Base-by-base conservation (phyloP, 2,888 invertebrate genomes). In the Oscheius myriophilus region DNA sequence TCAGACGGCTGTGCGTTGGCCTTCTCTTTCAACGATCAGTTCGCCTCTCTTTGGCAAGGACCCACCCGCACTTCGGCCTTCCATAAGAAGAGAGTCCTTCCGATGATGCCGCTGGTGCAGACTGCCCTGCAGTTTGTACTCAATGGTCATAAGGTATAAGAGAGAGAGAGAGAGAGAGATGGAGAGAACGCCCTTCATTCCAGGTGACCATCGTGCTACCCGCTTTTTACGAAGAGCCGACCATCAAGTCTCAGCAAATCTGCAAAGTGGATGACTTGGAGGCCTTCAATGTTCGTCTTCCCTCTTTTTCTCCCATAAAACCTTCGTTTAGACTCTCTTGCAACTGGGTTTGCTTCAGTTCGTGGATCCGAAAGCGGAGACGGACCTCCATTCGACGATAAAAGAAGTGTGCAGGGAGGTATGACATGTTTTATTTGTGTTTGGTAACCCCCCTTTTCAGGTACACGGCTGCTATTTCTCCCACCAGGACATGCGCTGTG, bases 241-340 rank as follows among this genome's bases (percentile, higher is more conserved):
- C 23, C 33, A 33, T 23, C 23, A 52, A 39, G 21, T 18, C 18
- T 2, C 41, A 18, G n/a, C 39, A 18, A n/a, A 26, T 23, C 21
- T 12, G 23, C 41, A 63, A 63, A 42, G 63, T 63, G 14, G 63
- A 63, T 33, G 23, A 63, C 41, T 16, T 63, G 51, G 49, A 63
- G 18, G 53, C 63, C 14, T 52, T 52, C 43, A 39, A 63, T 6
- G 53, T 52, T 9, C 14, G 18, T 33, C 12, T 33, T 45, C 23
- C 23, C 2, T 18, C 11, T 7, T 16, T 18, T n/a, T 2, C 11
- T 11, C 18, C 9, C 25, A 9, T n/a, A n/a, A n/a, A 26, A 43
- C 4, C 33, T 9, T 43, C 23, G 3, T 21, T 23, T n/a, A 58
- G 23, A 58, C 9, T 41, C 18, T 42, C 16, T 18, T 55, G 12